Evolutionary conservation across 35 echinoderm and acorn worm species (phyloP), one percentile per base, ranked within the genome.

Genomic region (Strongylocentrotus purpuratus): DNA sequence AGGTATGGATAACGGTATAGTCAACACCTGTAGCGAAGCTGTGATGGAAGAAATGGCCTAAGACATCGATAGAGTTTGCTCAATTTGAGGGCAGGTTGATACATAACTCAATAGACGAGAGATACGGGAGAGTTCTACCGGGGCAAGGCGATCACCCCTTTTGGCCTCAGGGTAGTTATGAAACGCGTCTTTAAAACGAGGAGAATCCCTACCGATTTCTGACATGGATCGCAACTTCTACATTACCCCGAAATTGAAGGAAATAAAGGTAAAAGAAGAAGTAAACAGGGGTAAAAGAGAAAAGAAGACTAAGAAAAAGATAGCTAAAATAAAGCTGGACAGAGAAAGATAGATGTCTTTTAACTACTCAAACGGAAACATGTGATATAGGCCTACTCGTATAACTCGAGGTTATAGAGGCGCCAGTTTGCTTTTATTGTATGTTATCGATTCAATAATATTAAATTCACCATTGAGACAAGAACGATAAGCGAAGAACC

Each of bases 51-150:
- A 33, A 32, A 58, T 93, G 14, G 91, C 31, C 48, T 22, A 58
- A 55, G 87, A 93, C 91, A 58, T 93, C 91, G 91, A 93, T 93
- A 93, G n/a, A 93, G 46, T 93, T 93, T 93, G 91, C 46, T 93
- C 91, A 93, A 93, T 93, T 93, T 47, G 33, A 89, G 31, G 91
- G 91, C 91, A 93, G 91, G 91, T 93, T 93, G 91, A 93, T 93
- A 93, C 91, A 31, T 93, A 93, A 93, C 91, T 93, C 91, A 58
- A 93, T 93, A 93, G 46, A 58, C 4, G 91, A 47, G 48, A 93
- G 91, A 93, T 93, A 58, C 91, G 45, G 91, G 91, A 58, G 45
- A 12, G 31, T 93, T 48, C 45, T 93, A 58, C 5, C 91, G 33
- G 46, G 91, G 91, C 48, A 93, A 47, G 48, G 91, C 48, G 91